These are phyloP conservation scores for Chaenogobius annularis DNA, from an alignment of 2,113 vertebrate genomes.

Conservation along the genomic window DNA sequence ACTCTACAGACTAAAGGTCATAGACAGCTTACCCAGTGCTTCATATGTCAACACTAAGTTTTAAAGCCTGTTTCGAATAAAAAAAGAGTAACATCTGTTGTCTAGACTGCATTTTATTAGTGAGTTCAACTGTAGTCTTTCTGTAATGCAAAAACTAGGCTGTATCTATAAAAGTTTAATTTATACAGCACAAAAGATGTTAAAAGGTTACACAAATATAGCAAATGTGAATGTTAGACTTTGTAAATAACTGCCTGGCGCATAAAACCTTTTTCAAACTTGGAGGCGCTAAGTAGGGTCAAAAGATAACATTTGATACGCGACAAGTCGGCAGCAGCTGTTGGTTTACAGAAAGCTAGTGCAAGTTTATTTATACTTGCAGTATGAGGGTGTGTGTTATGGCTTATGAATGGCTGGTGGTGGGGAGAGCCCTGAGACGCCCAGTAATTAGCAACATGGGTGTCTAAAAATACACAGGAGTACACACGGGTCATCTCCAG, in stretches of 20 bases:
- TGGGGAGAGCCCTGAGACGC: conserved; percentile 49
- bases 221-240: fast-evolving
- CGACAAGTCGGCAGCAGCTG: conserved; percentile 45
- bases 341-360: conserved; percentile 20
- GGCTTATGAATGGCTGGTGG: conserved; percentile 32
- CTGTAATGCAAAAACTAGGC: conserved; percentile 25
- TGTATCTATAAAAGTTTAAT: conserved; percentile 9
- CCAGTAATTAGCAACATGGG: conserved; percentile 2
- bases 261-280: neutral
- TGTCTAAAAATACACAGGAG: conserved; percentile 25
- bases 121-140: conserved; percentile 11
- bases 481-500: conserved; percentile 17
- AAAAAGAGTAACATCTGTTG: conserved; percentile 12
- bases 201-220: neutral
- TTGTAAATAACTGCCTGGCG: neutral
- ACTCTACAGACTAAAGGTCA: conserved; percentile 18
- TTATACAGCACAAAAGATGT: conserved; percentile 18
- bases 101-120: conserved; percentile 64
- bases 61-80: neutral
- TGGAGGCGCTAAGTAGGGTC: conserved; percentile 3
- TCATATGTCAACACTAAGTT: neutral
- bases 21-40: neutral
- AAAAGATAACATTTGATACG: conserved; percentile 17
- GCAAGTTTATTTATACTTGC: conserved; percentile 24
- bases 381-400: conserved; percentile 35